A percentile compares a stretch with the other conserved stretches of the same genome.
Evolutionary conservation across 2,113 vertebrate species (phyloP).

Genomic region (Lonchura striata): DNA sequence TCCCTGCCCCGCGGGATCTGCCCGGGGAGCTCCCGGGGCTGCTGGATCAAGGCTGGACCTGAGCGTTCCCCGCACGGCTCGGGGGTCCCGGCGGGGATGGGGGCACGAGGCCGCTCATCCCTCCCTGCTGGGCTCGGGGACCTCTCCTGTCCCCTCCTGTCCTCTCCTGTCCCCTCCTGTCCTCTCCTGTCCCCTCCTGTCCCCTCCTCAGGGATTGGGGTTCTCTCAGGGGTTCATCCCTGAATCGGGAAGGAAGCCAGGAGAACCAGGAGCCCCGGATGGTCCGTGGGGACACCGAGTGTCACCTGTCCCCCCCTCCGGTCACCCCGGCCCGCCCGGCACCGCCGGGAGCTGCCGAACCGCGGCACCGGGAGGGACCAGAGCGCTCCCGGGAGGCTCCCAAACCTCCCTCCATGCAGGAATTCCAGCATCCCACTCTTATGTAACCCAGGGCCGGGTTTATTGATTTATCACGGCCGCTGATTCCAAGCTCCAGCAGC

Average conservation of each 20-base stretch:
- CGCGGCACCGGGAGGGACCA: background rate
- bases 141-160: too few relatives aligned
- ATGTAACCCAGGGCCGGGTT: background rate
- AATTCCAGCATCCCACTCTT: background rate
- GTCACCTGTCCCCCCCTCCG: background rate
- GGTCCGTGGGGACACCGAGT: too few relatives aligned
- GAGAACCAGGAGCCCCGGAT: background rate
- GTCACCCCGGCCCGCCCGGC: background rate
- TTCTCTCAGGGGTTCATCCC: background rate
- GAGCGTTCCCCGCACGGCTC: background rate
- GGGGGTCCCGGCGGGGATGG: background rate
- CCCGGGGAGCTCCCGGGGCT: too few relatives aligned
- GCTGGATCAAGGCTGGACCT: background rate
- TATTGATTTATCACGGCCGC: background rate
- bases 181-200: too few relatives aligned
- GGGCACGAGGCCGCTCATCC: too few relatives aligned
- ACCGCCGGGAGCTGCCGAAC: background rate
- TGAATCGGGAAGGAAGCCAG: background rate
- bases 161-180: too few relatives aligned
- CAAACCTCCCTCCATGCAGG: background rate
- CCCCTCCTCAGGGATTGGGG: background rate
- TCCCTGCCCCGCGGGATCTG: too few relatives aligned
- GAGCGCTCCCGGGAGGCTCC: background rate
- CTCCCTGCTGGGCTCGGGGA: background rate
- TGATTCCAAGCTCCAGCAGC: slow-evolving; percentile 6